phyloP scores from a whole-genome alignment of 23 tunicate species.

The Corella eumyota region DNA sequence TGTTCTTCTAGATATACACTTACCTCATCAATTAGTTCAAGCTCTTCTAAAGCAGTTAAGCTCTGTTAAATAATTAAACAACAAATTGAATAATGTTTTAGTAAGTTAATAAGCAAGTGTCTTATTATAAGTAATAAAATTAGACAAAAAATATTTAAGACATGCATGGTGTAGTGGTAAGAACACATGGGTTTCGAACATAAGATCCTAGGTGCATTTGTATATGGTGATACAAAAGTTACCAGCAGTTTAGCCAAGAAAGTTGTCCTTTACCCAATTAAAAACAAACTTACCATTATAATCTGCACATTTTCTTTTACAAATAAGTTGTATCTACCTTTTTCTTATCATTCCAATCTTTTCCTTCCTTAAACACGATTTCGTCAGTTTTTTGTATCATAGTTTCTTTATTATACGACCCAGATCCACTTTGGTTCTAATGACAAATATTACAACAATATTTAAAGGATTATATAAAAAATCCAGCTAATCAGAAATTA shows the following conservation, averaged over 20 bases:
- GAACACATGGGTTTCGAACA: no score
- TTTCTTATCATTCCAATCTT: conserved; percentile 33
- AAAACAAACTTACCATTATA: neutral
- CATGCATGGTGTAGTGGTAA: neutral
- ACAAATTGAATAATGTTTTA: neutral
- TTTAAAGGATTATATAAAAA: neutral
- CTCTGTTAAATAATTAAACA: neutral
- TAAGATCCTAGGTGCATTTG: no score
- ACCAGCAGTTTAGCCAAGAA: neutral
- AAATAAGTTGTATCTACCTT: conserved; percentile 8
- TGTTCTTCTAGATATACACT: conserved; percentile 54
- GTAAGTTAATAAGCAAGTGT: neutral
- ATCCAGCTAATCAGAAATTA: no score
- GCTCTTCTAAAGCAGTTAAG: conserved; percentile 44
- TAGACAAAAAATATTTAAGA: neutral
- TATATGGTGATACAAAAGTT: neutral
- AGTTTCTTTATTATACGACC: conserved; percentile 21
- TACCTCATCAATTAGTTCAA: conserved; percentile 68
- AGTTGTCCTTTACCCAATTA: neutral
- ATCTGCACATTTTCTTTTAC: neutral
- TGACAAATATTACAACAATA: neutral
- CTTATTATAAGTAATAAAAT: no score
- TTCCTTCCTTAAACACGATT: conserved; percentile 26
- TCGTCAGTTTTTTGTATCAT: conserved; percentile 21
- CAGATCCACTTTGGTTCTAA: conserved; percentile 26